Percentiles rank a stretch among this genome's conserved stretches.
phyloP scores from a whole-genome alignment of 2,113 vertebrate species.

The Abramis brama region DNA sequence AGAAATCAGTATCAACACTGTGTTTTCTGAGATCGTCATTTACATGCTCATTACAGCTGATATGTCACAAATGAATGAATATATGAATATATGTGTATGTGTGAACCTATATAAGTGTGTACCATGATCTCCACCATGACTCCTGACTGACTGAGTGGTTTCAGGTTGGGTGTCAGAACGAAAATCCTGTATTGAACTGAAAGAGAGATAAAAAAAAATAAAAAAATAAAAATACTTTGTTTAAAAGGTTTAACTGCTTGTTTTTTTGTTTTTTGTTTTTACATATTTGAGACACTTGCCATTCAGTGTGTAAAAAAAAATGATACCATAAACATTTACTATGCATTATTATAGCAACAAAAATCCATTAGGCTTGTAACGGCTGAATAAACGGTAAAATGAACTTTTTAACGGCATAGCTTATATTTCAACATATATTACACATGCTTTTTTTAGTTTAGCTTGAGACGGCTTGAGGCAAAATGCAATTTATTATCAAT shows the following conservation, averaged over 20 bases:
- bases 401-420: background rate
- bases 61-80: background rate
- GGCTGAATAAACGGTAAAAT: too few relatives aligned
- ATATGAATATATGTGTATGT: background rate
- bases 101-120: background rate
- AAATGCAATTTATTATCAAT: background rate
- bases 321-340: background rate
- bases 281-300: too few relatives aligned
- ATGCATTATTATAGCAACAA: background rate
- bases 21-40: background rate
- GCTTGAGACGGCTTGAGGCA: background rate
- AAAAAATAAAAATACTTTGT: background rate
- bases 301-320: background rate
- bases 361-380: too few relatives aligned
- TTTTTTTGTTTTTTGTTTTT: background rate
- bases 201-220: background rate
- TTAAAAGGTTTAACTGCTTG: background rate
- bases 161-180: slow-evolving; percentile 47
- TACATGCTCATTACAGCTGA: background rate
- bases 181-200: slow-evolving; percentile 54
- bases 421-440: background rate
- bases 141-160: slow-evolving; percentile 10
- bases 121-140: slow-evolving; percentile 56
- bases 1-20: background rate
- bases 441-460: background rate